Conservation (phyloP, 2,888 invertebrate species). For the Encarsia formosa region DNA sequence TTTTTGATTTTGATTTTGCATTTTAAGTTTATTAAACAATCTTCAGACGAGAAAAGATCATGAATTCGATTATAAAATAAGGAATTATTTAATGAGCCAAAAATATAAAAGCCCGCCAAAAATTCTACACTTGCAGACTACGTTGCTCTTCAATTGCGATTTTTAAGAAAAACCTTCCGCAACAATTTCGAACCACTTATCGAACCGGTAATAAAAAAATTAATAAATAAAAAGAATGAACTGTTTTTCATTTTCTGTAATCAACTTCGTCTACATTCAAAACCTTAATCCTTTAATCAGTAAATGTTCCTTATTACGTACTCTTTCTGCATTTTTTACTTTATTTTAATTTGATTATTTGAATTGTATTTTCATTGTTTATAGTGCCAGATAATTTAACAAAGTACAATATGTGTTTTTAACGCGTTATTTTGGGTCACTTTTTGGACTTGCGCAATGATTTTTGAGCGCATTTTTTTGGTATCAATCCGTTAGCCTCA, state of each 20-base stretch:
- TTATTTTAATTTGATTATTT: not conserved
- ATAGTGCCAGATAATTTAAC: not conserved
- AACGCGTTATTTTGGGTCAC: not conserved
- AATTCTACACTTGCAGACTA: conserved; percentile 35
- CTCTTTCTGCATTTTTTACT: conserved; percentile 1
- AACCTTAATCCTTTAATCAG: conserved; percentile 31
- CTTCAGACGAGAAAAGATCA: no score
- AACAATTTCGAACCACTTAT: conserved; percentile 19
- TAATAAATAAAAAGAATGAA: no score
- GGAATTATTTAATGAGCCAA: conserved; percentile 44
- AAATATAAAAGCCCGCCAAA: conserved; percentile 53
- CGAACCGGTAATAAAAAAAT: conserved; percentile 10
- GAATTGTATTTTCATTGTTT: not conserved
- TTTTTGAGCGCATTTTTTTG: conserved; percentile 39
- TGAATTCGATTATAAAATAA: not conserved
- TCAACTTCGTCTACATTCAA: conserved; percentile 28
- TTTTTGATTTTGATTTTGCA: no score
- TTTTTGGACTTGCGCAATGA: conserved; percentile 33
- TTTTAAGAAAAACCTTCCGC: conserved; percentile 33
- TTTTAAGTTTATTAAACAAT: no score
- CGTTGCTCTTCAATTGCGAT: conserved; percentile 38
- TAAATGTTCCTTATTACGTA: conserved; percentile 29
- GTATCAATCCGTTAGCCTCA: conserved; percentile 33
- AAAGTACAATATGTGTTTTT: conserved; percentile 1
- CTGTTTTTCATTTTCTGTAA: no score